These are phyloP conservation scores for Patella vulgata DNA, from an alignment of 1,140 invertebrate genomes.

Conservation along the genomic window DNA sequence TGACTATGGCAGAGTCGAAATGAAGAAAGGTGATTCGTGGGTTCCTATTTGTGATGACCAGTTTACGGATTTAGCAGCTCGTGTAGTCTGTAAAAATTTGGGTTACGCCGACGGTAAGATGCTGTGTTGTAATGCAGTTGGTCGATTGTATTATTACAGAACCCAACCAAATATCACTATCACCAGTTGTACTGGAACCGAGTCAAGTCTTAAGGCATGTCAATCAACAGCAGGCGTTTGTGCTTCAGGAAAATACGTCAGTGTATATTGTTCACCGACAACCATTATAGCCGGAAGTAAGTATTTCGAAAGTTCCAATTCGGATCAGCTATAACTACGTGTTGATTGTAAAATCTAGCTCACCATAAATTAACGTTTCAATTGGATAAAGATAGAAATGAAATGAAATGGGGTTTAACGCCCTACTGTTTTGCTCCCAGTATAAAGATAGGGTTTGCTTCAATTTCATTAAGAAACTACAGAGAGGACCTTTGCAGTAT, in stretches of 20 bases:
- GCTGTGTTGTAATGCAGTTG: slow-evolving; percentile 39
- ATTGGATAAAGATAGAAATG: too few relatives aligned
- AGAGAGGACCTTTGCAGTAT: too few relatives aligned
- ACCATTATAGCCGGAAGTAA: slow-evolving; percentile 21
- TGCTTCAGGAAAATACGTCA: slow-evolving; percentile 33
- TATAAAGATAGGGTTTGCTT: too few relatives aligned
- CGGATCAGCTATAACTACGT: too few relatives aligned
- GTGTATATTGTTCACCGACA: slow-evolving; percentile 39
- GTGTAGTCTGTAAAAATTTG: slow-evolving; percentile 35
- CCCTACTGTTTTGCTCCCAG: too few relatives aligned
- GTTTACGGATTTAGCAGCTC: slow-evolving; percentile 40
- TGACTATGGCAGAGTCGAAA: slow-evolving; percentile 42
- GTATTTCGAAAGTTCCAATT: too few relatives aligned
- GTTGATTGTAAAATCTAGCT: too few relatives aligned
- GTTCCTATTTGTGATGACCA: slow-evolving; percentile 39
- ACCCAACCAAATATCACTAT: slow-evolving; percentile 30
- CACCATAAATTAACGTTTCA: too few relatives aligned
- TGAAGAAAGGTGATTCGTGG: slow-evolving; percentile 39
- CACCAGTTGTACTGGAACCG: slow-evolving; percentile 33
- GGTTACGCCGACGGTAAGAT: slow-evolving; percentile 35
- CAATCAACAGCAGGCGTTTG: slow-evolving; percentile 19
- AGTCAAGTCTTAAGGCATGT: slow-evolving; percentile 26
- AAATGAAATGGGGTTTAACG: too few relatives aligned
- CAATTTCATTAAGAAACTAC: too few relatives aligned
- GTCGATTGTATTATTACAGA: slow-evolving; percentile 1